These are phyloP conservation scores for Vanessa tameamea DNA, from an alignment of 1,140 invertebrate genomes.

Conservation along the genomic window DNA sequence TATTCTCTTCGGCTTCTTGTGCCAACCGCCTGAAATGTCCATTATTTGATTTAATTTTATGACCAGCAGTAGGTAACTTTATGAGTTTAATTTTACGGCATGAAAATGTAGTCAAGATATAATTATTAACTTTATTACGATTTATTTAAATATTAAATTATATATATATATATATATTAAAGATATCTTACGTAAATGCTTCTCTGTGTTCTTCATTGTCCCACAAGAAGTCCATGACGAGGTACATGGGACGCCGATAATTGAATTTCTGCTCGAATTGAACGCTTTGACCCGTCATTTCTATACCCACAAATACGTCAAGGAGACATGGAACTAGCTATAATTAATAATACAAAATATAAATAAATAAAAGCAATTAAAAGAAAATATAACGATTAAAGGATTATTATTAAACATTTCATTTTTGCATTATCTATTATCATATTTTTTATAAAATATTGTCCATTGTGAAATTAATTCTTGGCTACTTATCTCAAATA, in stretches of 20 bases:
- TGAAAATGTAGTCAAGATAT: too few species aligned
- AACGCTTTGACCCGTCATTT: constrained; percentile 98
- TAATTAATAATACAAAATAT: constrained; percentile 10
- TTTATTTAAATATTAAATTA: too few species aligned
- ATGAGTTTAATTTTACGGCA: too few species aligned
- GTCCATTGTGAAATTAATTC: too few species aligned
- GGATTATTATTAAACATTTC: too few species aligned
- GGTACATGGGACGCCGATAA: constrained; percentile 97
- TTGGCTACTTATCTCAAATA: too few species aligned
- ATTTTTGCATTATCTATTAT: too few species aligned
- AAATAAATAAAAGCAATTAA: not conserved
- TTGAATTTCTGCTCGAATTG: constrained; percentile 99
- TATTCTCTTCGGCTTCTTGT: constrained; percentile 90
- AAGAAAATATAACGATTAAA: too few species aligned
- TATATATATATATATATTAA: too few species aligned
- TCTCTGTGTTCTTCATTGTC: constrained; percentile 87
- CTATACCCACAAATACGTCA: constrained; percentile 97
- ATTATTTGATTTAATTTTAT: not conserved
- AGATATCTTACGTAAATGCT: constrained; percentile 85
- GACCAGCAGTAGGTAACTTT: too few species aligned
- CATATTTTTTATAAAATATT: too few species aligned
- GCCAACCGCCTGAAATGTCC: constrained; percentile 85
- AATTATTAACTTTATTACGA: too few species aligned
- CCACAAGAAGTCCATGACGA: constrained; percentile 96
- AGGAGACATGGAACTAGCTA: constrained; percentile 83